Conservation (phyloP, 2,888 invertebrate species). For the Ophraella communa region DNA sequence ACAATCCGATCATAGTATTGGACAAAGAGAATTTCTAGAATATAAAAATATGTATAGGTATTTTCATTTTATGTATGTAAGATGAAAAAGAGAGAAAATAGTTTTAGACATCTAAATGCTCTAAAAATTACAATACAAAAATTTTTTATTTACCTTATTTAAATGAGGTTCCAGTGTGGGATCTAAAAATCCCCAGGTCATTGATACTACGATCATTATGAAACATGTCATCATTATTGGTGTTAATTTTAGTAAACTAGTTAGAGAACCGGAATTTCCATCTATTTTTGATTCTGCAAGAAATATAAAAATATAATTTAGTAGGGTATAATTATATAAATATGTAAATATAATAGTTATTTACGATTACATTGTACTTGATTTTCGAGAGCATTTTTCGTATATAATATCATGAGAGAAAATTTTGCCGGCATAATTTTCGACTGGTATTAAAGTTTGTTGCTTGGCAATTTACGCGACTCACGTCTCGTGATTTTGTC, state of each 20-base stretch:
- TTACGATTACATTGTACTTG: too few relatives aligned
- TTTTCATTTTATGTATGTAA: neutral
- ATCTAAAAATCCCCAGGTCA: slow-evolving; percentile 78
- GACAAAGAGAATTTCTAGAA: slow-evolving; percentile 63
- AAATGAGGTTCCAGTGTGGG: slow-evolving; percentile 79
- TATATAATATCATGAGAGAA: too few relatives aligned
- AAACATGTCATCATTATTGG: slow-evolving; percentile 72
- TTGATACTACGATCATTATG: slow-evolving; percentile 73
- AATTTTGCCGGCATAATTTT: too few relatives aligned
- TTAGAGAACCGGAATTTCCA: slow-evolving; percentile 65
- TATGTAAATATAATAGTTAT: too few relatives aligned
- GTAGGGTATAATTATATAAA: neutral
- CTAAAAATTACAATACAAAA: neutral
- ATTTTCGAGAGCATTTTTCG: too few relatives aligned
- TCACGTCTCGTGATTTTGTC: too few relatives aligned
- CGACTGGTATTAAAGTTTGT: too few relatives aligned
- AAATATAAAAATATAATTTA: neutral
- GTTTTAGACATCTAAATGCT: neutral
- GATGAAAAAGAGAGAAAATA: neutral
- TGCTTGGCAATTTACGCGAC: too few relatives aligned
- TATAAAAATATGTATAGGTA: neutral
- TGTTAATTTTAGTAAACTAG: slow-evolving; percentile 69
- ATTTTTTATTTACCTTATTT: slow-evolving; percentile 58
- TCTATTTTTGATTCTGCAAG: slow-evolving; percentile 58
- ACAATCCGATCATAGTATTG: slow-evolving; percentile 71